phyloP scores from a whole-genome alignment of 1,140 invertebrate genomes.

The Hylyphantes graminicola region DNA sequence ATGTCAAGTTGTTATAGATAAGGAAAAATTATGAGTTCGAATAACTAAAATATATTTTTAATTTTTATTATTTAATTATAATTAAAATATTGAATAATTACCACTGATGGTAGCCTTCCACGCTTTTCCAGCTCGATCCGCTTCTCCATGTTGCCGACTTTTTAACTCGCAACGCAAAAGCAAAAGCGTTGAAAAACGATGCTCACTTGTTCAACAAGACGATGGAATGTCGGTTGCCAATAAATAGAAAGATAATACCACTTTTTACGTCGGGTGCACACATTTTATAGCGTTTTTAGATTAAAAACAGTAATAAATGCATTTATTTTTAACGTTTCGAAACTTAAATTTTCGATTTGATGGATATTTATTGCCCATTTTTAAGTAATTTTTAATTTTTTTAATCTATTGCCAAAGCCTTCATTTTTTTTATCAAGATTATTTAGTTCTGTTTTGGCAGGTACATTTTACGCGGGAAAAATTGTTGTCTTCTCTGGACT shows the following conservation, averaged over 20 bases:
- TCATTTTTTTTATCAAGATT: too few species aligned
- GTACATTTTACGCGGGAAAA: too few species aligned
- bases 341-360: too few species aligned
- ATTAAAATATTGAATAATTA: slow-evolving; percentile 67
- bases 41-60: neutral
- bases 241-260: neutral
- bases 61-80: neutral
- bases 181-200: slow-evolving; percentile 56
- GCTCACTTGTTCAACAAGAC: slow-evolving; percentile 59
- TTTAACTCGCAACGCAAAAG: slow-evolving; percentile 16
- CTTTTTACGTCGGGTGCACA: too few species aligned
- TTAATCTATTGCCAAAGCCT: too few species aligned
- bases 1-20: neutral
- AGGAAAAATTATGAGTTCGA: neutral
- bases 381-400: too few species aligned
- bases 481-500: too few species aligned
- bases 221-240: slow-evolving; percentile 14
- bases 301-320: too few species aligned
- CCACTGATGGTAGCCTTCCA: slow-evolving; percentile 83
- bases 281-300: too few species aligned
- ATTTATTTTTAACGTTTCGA: too few species aligned
- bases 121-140: slow-evolving; percentile 89
- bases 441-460: too few species aligned
- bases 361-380: too few species aligned
- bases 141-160: slow-evolving; percentile 80